Evolutionary conservation across 2,888 invertebrate species (phyloP), one percentile per base, ranked within the genome.

Genomic region (Petrolisthes cinctipes): DNA sequence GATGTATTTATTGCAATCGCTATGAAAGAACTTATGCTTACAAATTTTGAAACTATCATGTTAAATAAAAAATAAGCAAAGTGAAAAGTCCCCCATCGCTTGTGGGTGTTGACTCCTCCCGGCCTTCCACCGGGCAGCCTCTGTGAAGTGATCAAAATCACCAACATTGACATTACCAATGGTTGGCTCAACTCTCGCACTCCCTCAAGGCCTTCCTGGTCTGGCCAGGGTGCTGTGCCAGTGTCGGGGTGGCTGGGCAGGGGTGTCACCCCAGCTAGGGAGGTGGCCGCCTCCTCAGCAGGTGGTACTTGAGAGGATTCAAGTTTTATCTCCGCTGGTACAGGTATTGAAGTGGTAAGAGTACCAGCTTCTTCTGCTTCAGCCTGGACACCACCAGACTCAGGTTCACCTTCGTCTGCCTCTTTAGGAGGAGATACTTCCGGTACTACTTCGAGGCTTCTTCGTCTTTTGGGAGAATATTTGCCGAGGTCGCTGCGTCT

Each of bases 131-230:
- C 71, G 20, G 68, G 81, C 73, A 86, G 86, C 86, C 86, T 80
- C 75, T 86, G 86, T 61, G 71, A 71, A 51, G 66, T 76, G n/a
- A 71, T 75, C 66, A 54, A 56, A 76, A 57, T 20, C 17, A 57
- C 54, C 82, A 23, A 82, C 3, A 76, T 75, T 17, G 37, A 76
- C 82, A 81, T 86, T 89, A 89, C 89, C 86, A 86, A 83, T 76
- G 54, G 56, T 71, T 85, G 53, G n/a, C 71, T 75, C 56, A 76
- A 56, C n/a, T 82, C 82, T 76, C 78, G 68, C 71, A 71, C 9
- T 56, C n/a, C 54, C 51, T 57, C 73, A 71, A 9, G 23, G 57
- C 23, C 79, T 82, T 82, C 68, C 85, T 79, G 51, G 57, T 75
- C 61, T 57, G 68, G 37, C 17, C 61, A 75, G 37, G n/a, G 56